These are phyloP conservation scores for Drosophila tripunctata DNA, from an alignment of 2,888 invertebrate genomes.

Conservation along the genomic window DNA sequence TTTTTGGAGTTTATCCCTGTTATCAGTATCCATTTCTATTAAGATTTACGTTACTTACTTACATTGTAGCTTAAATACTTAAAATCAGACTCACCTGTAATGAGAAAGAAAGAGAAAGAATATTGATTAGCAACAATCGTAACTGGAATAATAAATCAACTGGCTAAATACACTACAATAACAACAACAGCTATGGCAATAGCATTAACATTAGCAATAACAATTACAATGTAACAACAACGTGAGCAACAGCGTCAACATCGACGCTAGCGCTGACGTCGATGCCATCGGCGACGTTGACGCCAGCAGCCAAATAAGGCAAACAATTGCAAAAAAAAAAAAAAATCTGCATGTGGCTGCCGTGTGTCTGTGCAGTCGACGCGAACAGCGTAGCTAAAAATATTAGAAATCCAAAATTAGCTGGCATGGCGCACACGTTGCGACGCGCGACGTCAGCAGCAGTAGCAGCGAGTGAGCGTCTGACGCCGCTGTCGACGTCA, in stretches of 20 bases:
- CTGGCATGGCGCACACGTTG: slow-evolving; percentile 55
- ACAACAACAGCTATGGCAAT: slow-evolving; percentile 1
- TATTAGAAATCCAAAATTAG: slow-evolving; percentile 78
- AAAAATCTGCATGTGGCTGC: slow-evolving; percentile 72
- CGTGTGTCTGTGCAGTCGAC: slow-evolving; percentile 49
- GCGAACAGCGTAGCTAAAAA: slow-evolving; percentile 62
- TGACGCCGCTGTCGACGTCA: slow-evolving; percentile 32
- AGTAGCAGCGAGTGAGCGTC: slow-evolving; percentile 25
- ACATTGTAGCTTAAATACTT: slow-evolving; percentile 23
- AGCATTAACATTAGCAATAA: slow-evolving; percentile 17
- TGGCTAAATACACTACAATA: slow-evolving; percentile 65
- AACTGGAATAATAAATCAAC: slow-evolving; percentile 72
- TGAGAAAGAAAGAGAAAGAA: slow-evolving; percentile 35
- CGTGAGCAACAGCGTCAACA: slow-evolving; percentile 21
- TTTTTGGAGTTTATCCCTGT: not conserved
- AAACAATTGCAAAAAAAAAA: slow-evolving; percentile 80
- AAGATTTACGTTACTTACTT: slow-evolving; percentile 46
- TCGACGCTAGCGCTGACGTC: slow-evolving; percentile 16
- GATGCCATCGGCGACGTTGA: slow-evolving; percentile 10
- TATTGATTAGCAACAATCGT: slow-evolving; percentile 64
- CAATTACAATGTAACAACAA: slow-evolving; percentile 18
- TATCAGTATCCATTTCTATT: slow-evolving; percentile 8
- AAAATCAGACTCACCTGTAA: slow-evolving; percentile 65
- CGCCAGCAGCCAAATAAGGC: slow-evolving; percentile 69
- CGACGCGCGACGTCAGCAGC: slow-evolving; percentile 30